Conservation (phyloP, 2,888 invertebrate species). For the Malthinus seriepunctatus region DNA sequence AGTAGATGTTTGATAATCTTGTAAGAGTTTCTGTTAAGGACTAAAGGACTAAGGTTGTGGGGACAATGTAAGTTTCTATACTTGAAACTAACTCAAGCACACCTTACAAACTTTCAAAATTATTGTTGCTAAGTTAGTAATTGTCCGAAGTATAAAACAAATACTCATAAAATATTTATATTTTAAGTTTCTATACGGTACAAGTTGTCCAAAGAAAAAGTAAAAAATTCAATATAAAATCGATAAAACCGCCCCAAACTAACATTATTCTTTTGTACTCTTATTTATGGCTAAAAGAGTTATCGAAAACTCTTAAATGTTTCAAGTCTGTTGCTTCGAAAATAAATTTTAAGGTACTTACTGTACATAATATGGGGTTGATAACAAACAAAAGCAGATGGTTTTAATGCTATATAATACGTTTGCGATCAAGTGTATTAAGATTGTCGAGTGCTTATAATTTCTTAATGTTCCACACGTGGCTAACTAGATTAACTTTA, state of each 20-base stretch:
- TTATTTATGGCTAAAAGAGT: constrained; percentile 47
- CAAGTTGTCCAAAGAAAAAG: background rate
- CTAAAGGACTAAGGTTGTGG: too few relatives aligned
- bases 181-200: background rate
- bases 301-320: constrained; percentile 34
- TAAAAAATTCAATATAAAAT: constrained; percentile 13
- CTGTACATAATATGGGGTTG: constrained; percentile 10
- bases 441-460: background rate
- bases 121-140: constrained; percentile 1
- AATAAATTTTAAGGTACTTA: constrained; percentile 43
- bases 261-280: constrained; percentile 31
- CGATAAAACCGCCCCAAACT: constrained; percentile 18
- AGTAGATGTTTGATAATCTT: too few relatives aligned
- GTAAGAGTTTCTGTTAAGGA: too few relatives aligned
- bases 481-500: too few relatives aligned
- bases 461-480: background rate
- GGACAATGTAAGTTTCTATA: too few relatives aligned
- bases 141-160: background rate
- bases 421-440: constrained; percentile 10
- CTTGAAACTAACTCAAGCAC: background rate
- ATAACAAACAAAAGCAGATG: constrained; percentile 14
- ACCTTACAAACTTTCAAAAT: background rate
- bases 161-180: constrained; percentile 6
- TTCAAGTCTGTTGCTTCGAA: constrained; percentile 32
- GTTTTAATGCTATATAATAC: constrained; percentile 7